Percentiles rank a stretch among this genome's conserved stretches.
These are phyloP conservation scores for Escarpia spicata DNA, from an alignment of 2,888 invertebrate genomes.

Conservation along the genomic window DNA sequence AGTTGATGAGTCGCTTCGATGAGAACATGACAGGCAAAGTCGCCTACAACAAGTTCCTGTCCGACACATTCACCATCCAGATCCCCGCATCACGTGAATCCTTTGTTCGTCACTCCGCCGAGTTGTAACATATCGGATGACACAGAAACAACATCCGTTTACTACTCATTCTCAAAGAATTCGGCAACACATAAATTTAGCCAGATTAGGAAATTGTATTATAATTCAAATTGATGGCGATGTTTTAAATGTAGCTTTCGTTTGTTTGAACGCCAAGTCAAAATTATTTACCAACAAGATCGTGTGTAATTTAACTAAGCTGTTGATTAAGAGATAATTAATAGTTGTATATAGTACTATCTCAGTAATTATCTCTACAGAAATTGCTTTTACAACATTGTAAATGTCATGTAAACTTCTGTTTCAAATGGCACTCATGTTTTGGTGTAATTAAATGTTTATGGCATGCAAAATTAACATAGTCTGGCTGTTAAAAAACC, in stretches of 20 bases:
- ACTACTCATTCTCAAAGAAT: not conserved
- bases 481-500: not conserved
- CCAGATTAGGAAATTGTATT: not conserved
- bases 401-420: not conserved
- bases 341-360: not conserved
- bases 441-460: not conserved
- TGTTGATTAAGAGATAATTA: not conserved
- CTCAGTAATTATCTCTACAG: not conserved
- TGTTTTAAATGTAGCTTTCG: not conserved
- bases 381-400: not conserved
- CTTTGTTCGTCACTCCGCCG: not conserved
- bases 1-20: constrained; percentile 61
- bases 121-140: not conserved
- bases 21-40: constrained; percentile 61
- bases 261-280: not conserved
- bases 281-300: not conserved
- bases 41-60: constrained; percentile 59
- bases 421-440: not conserved
- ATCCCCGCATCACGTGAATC: not conserved
- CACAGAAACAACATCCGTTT: not conserved
- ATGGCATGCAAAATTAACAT: not conserved
- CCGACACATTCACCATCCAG: constrained; percentile 50
- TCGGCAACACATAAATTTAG: not conserved
- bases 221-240: not conserved
- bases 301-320: no score